These are phyloP conservation scores for Lapara coniferarum DNA, from an alignment of 2,888 invertebrate species.

Conservation along the genomic window DNA sequence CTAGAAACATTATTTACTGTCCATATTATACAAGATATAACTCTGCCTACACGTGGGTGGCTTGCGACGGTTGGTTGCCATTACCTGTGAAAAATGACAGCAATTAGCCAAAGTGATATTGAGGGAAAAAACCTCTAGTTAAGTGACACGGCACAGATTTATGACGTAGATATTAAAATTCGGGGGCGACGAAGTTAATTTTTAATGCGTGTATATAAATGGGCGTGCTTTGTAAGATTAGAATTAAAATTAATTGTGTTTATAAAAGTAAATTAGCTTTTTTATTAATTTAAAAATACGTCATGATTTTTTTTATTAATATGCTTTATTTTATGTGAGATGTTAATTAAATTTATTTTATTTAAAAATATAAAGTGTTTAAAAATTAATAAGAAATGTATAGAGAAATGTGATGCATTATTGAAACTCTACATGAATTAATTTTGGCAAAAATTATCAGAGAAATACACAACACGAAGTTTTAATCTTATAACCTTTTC, in stretches of 20 bases:
- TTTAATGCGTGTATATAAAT: slow-evolving; percentile 24
- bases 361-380: too few species aligned
- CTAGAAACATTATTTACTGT: slow-evolving; percentile 22
- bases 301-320: neutral
- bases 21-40: slow-evolving; percentile 26
- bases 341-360: neutral
- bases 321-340: neutral
- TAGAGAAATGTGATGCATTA: too few species aligned
- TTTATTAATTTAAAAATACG: too few species aligned
- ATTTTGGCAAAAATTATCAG: too few species aligned
- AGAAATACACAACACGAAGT: neutral
- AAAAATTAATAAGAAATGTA: too few species aligned
- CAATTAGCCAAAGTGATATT: slow-evolving; percentile 47
- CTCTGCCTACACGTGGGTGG: slow-evolving; percentile 65
- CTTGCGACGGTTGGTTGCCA: slow-evolving; percentile 65
- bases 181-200: slow-evolving; percentile 14
- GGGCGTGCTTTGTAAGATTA: neutral
- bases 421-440: too few species aligned
- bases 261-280: too few species aligned
- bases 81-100: slow-evolving; percentile 67
- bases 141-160: slow-evolving; percentile 38
- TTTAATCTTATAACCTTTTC: too few species aligned
- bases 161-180: slow-evolving; percentile 31
- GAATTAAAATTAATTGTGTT: too few species aligned
- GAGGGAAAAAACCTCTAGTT: slow-evolving; percentile 40